These are phyloP conservation scores for Dolichomitus sp. DNA, from an alignment of 2,888 invertebrate genomes.

Conservation along the genomic window DNA sequence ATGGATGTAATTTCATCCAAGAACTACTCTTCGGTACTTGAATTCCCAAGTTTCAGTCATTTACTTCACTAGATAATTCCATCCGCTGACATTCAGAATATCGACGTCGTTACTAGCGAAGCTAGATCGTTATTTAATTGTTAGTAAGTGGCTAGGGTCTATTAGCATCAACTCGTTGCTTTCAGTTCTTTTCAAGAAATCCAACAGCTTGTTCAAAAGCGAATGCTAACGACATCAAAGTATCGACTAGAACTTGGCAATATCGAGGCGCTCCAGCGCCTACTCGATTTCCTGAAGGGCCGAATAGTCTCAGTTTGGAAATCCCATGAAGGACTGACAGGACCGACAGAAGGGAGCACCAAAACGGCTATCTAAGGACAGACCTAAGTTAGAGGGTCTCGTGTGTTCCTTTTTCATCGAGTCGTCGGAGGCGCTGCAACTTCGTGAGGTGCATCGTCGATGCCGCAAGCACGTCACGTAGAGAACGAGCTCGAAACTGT, in stretches of 20 bases:
- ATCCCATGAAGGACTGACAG: slow-evolving; percentile 12
- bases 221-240: neutral
- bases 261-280: slow-evolving; percentile 15
- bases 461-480: slow-evolving; percentile 62
- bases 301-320: slow-evolving; percentile 10
- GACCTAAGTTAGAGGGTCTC: neutral
- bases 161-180: neutral
- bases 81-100: slow-evolving; percentile 1
- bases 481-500: slow-evolving; percentile 16
- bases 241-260: neutral
- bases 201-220: neutral
- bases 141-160: neutral
- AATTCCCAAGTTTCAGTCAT: neutral
- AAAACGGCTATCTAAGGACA: neutral
- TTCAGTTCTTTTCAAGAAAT: neutral
- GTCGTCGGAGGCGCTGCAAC: slow-evolving; percentile 44
- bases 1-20: neutral
- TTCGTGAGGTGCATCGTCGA: slow-evolving; percentile 59
- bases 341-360: neutral
- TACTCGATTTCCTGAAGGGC: slow-evolving; percentile 32
- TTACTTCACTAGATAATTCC: neutral
- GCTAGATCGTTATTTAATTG: neutral
- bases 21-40: neutral
- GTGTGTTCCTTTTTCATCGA: slow-evolving; percentile 37
- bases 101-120: neutral